Evolutionary conservation across 2,888 invertebrate genomes (phyloP).

Genomic region (Troilus luridus): DNA sequence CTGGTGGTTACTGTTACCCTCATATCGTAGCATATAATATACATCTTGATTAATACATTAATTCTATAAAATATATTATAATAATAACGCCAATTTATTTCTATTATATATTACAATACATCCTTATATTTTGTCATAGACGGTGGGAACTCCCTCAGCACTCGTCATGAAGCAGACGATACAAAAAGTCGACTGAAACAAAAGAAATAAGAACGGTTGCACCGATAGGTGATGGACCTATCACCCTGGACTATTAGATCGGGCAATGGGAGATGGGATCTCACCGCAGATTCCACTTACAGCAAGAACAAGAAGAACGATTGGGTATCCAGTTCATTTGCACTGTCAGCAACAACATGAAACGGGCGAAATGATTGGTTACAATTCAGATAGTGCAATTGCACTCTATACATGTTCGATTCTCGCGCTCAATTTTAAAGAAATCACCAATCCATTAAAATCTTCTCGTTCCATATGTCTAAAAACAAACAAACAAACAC

Average conservation of each 20-base stretch:
- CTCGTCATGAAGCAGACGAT: not conserved
- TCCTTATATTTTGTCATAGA: not conserved
- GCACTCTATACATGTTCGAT: not conserved
- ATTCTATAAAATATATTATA: too few species aligned
- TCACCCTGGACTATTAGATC: not conserved
- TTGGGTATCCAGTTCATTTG: not conserved
- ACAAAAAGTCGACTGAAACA: not conserved
- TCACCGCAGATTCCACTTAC: slow-evolving; percentile 36
- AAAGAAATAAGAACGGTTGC: not conserved
- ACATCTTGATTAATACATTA: too few species aligned
- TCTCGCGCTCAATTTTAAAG: not conserved
- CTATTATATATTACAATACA: too few species aligned
- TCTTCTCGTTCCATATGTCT: too few species aligned
- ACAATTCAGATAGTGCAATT: not conserved
- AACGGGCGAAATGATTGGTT: not conserved
- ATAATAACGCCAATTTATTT: too few species aligned
- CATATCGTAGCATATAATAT: too few species aligned
- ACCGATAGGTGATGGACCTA: not conserved
- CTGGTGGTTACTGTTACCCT: too few species aligned
- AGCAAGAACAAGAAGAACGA: not conserved
- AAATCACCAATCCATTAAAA: not conserved
- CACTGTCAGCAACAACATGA: not conserved
- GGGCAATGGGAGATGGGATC: not conserved
- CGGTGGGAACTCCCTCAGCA: not conserved
- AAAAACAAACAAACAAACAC: too few species aligned